Percentiles rank a stretch among this genome's conserved stretches.
phyloP scores from a whole-genome alignment of 1,140 invertebrate species.

The Drosophila takahashii region DNA sequence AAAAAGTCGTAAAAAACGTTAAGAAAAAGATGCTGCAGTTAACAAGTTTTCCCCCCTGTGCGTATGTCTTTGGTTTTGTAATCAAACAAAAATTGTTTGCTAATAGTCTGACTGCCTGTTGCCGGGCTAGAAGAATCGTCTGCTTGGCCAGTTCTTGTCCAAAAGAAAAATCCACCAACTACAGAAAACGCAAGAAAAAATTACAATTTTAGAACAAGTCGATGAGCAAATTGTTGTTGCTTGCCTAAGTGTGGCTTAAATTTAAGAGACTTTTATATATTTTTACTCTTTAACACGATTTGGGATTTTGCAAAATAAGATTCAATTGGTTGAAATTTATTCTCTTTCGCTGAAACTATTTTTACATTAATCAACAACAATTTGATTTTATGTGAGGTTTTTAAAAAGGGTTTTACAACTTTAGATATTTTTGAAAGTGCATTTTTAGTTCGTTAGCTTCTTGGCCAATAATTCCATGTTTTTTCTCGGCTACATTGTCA shows the following conservation, averaged over 20 bases:
- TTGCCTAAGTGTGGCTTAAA: conserved; percentile 34
- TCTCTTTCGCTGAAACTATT: not conserved
- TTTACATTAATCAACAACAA: not conserved
- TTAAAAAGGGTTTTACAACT: not conserved
- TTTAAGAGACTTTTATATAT: conserved; percentile 23
- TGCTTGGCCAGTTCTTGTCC: conserved; percentile 51
- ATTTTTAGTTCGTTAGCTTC: conserved; percentile 1
- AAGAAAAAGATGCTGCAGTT: conserved; percentile 48
- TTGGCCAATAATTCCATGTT: not conserved
- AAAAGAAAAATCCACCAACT: conserved; percentile 49
- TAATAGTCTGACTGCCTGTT: conserved; percentile 49
- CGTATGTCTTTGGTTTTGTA: conserved; percentile 58
- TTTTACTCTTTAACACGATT: conserved; percentile 11
- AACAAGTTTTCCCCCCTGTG: conserved; percentile 58
- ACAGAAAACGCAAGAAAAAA: conserved; percentile 8
- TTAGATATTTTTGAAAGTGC: not conserved
- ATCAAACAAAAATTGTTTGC: conserved; percentile 68
- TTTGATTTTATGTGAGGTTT: no score
- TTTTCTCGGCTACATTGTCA: conserved; percentile 50
- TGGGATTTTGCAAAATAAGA: not conserved
- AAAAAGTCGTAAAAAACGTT: conserved; percentile 35
- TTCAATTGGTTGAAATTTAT: not conserved
- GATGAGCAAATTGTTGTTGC: conserved; percentile 57
- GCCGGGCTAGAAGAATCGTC: conserved; percentile 41
- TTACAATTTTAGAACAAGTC: conserved; percentile 24